These are phyloP conservation scores for Mactra quadrangularis DNA, from an alignment of 1,140 invertebrate species.

Conservation along the genomic window DNA sequence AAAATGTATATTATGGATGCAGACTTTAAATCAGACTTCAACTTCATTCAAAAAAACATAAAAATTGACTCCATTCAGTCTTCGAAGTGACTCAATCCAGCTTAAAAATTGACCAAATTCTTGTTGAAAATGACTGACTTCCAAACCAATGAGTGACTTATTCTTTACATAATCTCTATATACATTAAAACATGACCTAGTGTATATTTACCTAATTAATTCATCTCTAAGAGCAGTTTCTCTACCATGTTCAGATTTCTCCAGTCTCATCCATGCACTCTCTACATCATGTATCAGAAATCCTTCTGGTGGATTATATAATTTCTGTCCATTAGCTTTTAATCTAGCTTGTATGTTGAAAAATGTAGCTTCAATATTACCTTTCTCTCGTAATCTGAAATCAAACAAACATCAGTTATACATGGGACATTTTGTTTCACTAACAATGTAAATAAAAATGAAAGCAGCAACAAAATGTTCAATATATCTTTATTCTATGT, in stretches of 20 bases:
- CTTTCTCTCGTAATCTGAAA: conserved; percentile 95
- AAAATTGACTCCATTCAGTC: no score
- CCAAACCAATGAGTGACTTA: no score
- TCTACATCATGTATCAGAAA: conserved; percentile 94
- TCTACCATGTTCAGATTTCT: conserved; percentile 96
- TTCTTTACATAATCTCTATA: no score
- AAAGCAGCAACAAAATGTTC: background rate
- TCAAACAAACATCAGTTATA: conserved; percentile 10
- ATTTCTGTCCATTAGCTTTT: conserved; percentile 95
- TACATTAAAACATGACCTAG: no score
- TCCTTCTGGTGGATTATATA: conserved; percentile 95
- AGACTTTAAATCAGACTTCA: no score
- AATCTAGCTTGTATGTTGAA: conserved; percentile 98
- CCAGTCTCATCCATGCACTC: conserved; percentile 95
- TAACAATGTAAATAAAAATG: background rate
- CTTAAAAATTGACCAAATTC: no score
- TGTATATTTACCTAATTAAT: conserved; percentile 89
- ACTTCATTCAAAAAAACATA: no score
- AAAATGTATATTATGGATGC: no score
- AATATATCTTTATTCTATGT: background rate
- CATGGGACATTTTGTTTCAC: background rate
- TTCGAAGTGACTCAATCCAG: no score
- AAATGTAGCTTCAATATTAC: conserved; percentile 97
- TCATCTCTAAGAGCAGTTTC: conserved; percentile 97
- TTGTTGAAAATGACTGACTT: no score